These are phyloP conservation scores for Drosophila falleni DNA, from an alignment of 2,888 invertebrate genomes.

Conservation along the genomic window DNA sequence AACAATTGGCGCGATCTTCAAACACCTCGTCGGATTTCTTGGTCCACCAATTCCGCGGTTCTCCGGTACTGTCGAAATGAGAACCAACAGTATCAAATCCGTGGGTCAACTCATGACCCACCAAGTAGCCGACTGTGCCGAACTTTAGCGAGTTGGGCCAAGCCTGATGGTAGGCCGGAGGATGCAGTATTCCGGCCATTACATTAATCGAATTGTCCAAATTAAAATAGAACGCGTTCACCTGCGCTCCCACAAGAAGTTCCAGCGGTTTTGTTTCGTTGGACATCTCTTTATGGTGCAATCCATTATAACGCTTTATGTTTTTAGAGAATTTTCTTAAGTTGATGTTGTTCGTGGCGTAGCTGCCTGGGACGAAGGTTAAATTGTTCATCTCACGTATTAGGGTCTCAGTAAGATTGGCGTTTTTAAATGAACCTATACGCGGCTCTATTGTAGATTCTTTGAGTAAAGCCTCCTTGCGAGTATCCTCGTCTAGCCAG, in stretches of 20 bases:
- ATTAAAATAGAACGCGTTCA: conserved; percentile 82
- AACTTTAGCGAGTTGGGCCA: conserved; percentile 82
- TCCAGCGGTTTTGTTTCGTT: conserved; percentile 72
- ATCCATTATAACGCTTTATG: conserved; percentile 69
- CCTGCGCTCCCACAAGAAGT: conserved; percentile 74
- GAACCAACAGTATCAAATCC: conserved; percentile 81
- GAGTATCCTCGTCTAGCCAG: conserved; percentile 81
- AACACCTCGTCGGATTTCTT: conserved; percentile 73
- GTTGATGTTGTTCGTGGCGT: conserved; percentile 68
- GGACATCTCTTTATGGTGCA: conserved; percentile 51
- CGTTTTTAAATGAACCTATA: conserved; percentile 70
- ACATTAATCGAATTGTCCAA: conserved; percentile 83
- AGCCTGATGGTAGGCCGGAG: conserved; percentile 76
- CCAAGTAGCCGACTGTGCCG: conserved; percentile 81
- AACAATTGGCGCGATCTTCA: conserved; percentile 77
- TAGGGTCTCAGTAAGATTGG: conserved; percentile 55
- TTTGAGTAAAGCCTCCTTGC: conserved; percentile 76
- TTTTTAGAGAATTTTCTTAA: conserved; percentile 61
- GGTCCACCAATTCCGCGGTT: conserved; percentile 77
- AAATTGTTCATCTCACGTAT: conserved; percentile 70
- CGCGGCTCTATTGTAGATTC: conserved; percentile 65
- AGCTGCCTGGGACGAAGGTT: conserved; percentile 61
- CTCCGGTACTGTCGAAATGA: conserved; percentile 65
- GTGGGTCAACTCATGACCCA: conserved; percentile 83
- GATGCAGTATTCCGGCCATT: conserved; percentile 81